Evolutionary conservation across 2,113 vertebrate genomes (phyloP), one percentile per base, ranked within the genome.

Genomic region (Ammodytes marinus): DNA sequence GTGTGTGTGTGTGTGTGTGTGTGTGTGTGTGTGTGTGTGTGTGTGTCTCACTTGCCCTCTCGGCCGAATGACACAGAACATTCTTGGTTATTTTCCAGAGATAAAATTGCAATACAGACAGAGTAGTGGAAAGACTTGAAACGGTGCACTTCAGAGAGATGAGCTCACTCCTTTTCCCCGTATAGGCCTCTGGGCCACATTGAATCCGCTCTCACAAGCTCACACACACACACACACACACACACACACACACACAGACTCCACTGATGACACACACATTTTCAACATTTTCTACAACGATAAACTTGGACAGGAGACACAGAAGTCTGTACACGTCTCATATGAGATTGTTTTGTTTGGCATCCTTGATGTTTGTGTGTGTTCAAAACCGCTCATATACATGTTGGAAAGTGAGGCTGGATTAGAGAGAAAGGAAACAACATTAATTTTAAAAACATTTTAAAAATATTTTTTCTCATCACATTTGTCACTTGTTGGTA

Each of bases 11-110:
- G 27, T 27, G 27, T 27, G 27, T 27, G 27, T 27, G 27, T 27
- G 27, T 27, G 27, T 27, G 27, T 27, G 27, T 27, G 27, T 2
- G 27, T 27, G 27, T 27, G 27, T 2, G 27, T 27, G 27, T 9
- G 40, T 66, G 14, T 57, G 17, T 81, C 46, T 72, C 42, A 60
- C 65, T 66, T 61, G 66, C 17, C 61, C 49, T 84, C 43, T 68
- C 1, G 13, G 69, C 46, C 66, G 79, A 85, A 82, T 65, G 71
- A 86, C 59, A 61, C 59, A 74, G 84, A 88, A 82, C 85, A 91
- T 91, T 91, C 85, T 80, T 88, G 84, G 75, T 72, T 79, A 46
- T 74, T 87, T 90, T 86, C 82, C 87, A 91, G 69, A 92, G 84
- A 89, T 86, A 90, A 89, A 90, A 80, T n/a, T 88, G 84, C 72